phyloP scores from a whole-genome alignment of 2,113 vertebrate genomes.

The Prochilodus magdalenae region DNA sequence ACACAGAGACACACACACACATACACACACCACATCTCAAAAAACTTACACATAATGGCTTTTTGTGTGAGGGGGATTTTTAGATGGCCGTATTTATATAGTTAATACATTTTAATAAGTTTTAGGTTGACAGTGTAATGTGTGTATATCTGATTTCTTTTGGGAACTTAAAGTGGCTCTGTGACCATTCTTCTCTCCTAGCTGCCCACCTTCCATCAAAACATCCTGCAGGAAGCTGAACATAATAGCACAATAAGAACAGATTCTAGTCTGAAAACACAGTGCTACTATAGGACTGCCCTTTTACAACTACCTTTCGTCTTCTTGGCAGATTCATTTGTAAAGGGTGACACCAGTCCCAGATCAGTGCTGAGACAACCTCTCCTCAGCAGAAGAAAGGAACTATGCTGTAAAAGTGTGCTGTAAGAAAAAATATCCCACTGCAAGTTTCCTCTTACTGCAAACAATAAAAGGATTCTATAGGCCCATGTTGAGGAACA shows the following conservation, averaged over 20 bases:
- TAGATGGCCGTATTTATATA: too few relatives aligned
- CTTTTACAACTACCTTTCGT: slow-evolving; percentile 29
- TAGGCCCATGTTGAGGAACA: neutral
- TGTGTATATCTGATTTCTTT: neutral
- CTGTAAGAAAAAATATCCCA: slow-evolving; percentile 6
- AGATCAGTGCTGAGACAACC: slow-evolving; percentile 30
- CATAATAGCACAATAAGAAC: slow-evolving; percentile 18
- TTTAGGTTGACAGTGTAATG: neutral
- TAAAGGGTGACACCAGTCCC: slow-evolving; percentile 31
- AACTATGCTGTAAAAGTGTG: slow-evolving; percentile 27
- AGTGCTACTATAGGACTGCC: slow-evolving; percentile 14
- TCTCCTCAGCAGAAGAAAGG: neutral
- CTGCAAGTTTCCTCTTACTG: neutral
- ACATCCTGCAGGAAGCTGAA: slow-evolving; percentile 28
- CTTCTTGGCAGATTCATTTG: slow-evolving; percentile 38
- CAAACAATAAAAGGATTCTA: neutral
- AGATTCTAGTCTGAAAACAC: slow-evolving; percentile 3
- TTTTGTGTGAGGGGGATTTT: too few relatives aligned
- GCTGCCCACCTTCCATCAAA: slow-evolving; percentile 15
- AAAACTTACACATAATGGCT: too few relatives aligned
- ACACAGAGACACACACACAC: too few relatives aligned
- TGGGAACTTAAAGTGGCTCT: neutral
- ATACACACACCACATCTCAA: too few relatives aligned
- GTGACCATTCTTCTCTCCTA: slow-evolving; percentile 1
- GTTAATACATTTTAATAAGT: too few relatives aligned